These are phyloP conservation scores for Pseudorasbora parva DNA, from an alignment of 2,113 vertebrate species.

Conservation along the genomic window DNA sequence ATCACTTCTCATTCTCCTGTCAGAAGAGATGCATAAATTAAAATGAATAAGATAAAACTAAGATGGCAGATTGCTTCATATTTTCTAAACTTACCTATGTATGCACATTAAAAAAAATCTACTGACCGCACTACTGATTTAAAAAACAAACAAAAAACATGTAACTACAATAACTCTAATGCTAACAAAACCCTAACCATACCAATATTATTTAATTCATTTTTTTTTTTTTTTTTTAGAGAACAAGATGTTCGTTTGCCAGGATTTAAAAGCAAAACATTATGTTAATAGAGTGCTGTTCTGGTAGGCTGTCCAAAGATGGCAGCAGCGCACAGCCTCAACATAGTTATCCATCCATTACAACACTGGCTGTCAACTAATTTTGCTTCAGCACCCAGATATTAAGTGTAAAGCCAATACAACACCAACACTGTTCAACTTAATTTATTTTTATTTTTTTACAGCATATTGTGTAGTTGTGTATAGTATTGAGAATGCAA, in stretches of 20 bases:
- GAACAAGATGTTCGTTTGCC: background rate
- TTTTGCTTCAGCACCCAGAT: background rate
- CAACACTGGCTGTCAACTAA: slow-evolving; percentile 44
- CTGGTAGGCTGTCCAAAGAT: slow-evolving; percentile 70
- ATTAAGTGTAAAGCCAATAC: background rate
- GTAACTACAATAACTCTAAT: background rate
- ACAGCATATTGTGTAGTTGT: background rate
- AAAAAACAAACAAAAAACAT: background rate
- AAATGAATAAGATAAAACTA: background rate
- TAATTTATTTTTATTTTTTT: too few species aligned
- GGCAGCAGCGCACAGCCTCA: slow-evolving; percentile 75
- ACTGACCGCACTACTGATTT: background rate
- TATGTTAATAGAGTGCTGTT: slow-evolving; percentile 56
- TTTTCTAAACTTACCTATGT: background rate
- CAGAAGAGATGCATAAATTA: slow-evolving; percentile 14
- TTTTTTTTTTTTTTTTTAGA: background rate
- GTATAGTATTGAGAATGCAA: background rate
- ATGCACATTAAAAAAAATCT: background rate
- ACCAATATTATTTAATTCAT: too few species aligned
- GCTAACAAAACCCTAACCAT: background rate
- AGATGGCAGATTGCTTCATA: background rate
- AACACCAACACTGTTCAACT: background rate
- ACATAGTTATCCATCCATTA: slow-evolving; percentile 2
- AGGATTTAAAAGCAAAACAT: background rate
- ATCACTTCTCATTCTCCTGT: slow-evolving; percentile 28